Evolutionary conservation across 1,140 invertebrate genomes (phyloP).

Genomic region (Neodiprion fabricii): DNA sequence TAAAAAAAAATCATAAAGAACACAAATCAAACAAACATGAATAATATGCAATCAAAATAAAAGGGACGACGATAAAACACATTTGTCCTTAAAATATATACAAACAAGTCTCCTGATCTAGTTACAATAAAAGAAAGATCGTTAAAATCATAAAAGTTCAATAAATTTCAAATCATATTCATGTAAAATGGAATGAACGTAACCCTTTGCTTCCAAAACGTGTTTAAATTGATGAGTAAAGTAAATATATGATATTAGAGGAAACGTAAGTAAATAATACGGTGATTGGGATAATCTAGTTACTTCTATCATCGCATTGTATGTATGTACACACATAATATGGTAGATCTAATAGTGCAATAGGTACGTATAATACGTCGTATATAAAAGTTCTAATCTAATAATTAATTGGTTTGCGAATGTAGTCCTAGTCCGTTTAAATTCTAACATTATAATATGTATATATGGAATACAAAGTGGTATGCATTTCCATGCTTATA

Average conservation of each 20-base stretch:
- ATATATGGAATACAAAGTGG: too few species aligned
- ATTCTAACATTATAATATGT: background rate
- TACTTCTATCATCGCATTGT: background rate
- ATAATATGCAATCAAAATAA: background rate
- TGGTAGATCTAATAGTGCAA: background rate
- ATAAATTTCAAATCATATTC: background rate
- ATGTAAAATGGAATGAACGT: background rate
- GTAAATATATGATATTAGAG: slow-evolving; percentile 53
- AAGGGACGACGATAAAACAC: background rate
- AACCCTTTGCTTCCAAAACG: slow-evolving; percentile 15
- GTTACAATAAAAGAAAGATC: too few species aligned
- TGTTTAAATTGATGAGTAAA: slow-evolving; percentile 54
- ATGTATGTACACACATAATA: background rate
- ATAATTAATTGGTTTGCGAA: slow-evolving; percentile 7
- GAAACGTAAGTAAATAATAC: background rate
- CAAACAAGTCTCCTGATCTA: background rate
- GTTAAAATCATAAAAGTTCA: background rate
- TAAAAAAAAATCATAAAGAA: slow-evolving; percentile 47
- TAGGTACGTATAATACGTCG: background rate
- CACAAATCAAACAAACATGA: slow-evolving; percentile 28
- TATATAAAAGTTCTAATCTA: slow-evolving; percentile 21
- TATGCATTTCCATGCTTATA: too few species aligned
- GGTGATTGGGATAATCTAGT: background rate
- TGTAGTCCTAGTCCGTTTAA: background rate
- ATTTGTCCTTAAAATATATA: background rate